phyloP scores from a whole-genome alignment of 1,140 invertebrate genomes.

The Zaprionus camerounensis region DNA sequence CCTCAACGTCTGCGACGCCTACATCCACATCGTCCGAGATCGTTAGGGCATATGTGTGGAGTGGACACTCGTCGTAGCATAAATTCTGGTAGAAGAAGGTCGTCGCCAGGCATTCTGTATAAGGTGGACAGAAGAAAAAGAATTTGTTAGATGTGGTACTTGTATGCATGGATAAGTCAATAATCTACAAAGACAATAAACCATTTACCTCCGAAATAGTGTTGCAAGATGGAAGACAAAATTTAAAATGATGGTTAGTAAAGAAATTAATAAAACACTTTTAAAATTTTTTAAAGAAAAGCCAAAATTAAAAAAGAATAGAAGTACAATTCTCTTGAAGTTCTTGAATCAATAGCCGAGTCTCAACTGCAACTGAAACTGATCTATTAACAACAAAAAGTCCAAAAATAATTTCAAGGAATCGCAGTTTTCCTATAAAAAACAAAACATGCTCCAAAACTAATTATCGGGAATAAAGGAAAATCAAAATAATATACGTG shows the following conservation, averaged over 20 bases:
- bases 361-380: constrained; percentile 22
- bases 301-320: constrained; percentile 28
- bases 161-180: not conserved
- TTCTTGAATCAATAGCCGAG: constrained; percentile 27
- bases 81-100: constrained; percentile 62
- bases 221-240: constrained; percentile 33
- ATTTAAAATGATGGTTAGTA: constrained; percentile 15
- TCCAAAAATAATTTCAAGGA: constrained; percentile 37
- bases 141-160: not conserved
- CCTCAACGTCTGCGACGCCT: constrained; percentile 1
- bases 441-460: constrained; percentile 67
- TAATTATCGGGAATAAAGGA: constrained; percentile 12
- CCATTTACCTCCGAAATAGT: constrained; percentile 57
- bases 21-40: constrained; percentile 33
- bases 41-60: constrained; percentile 53
- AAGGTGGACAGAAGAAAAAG: constrained; percentile 6
- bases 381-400: constrained; percentile 54
- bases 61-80: constrained; percentile 70
- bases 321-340: not conserved
- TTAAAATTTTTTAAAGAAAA: constrained; percentile 14
- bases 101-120: constrained; percentile 64
- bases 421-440: constrained; percentile 47
- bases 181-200: not conserved
- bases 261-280: constrained; percentile 16
- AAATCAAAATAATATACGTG: constrained; percentile 36